A percentile compares a stretch with the other conserved stretches of the same genome.
These are phyloP conservation scores for Semaprochilodus insignis DNA, from an alignment of 2,797 vertebrate species.

Conservation along the genomic window DNA sequence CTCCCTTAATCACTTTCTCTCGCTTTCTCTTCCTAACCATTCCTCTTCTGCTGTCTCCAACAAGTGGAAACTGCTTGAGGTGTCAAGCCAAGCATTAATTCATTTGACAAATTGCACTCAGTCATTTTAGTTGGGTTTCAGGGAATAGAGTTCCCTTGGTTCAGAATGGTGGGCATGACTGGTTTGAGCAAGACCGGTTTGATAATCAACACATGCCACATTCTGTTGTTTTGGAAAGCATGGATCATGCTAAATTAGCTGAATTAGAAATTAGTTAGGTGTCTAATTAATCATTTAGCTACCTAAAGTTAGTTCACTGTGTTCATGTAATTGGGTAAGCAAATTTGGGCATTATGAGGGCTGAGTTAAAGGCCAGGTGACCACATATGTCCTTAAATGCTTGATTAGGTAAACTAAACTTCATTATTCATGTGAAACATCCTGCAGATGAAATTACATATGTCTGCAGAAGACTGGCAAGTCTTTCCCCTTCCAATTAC, in stretches of 20 bases:
- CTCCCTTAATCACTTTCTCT: constrained; percentile 35
- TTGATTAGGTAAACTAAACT: not conserved
- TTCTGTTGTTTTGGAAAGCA: not conserved
- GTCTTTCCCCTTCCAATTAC: not conserved
- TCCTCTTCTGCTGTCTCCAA: constrained; percentile 52
- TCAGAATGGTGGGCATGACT: constrained; percentile 45
- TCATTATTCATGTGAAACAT: no score
- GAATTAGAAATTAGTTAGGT: not conserved
- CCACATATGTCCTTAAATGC: not conserved
- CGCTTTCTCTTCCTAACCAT: constrained; percentile 54
- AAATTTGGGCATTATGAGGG: not conserved
- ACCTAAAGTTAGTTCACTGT: not conserved
- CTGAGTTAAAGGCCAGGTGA: not conserved
- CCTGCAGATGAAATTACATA: not conserved
- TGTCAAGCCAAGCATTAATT: constrained; percentile 71
- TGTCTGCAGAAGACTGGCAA: not conserved
- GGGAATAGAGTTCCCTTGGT: constrained; percentile 64
- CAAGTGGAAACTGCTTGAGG: constrained; percentile 74
- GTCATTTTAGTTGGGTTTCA: constrained; percentile 73
- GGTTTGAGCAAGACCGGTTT: constrained; percentile 28
- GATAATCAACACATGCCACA: not conserved
- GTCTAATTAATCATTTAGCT: not conserved
- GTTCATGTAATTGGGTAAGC: not conserved
- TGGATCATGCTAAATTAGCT: not conserved
- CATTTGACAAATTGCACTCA: constrained; percentile 71